These are phyloP conservation scores for Eupsilia transversa DNA, from an alignment of 2,888 invertebrate species.

Conservation along the genomic window DNA sequence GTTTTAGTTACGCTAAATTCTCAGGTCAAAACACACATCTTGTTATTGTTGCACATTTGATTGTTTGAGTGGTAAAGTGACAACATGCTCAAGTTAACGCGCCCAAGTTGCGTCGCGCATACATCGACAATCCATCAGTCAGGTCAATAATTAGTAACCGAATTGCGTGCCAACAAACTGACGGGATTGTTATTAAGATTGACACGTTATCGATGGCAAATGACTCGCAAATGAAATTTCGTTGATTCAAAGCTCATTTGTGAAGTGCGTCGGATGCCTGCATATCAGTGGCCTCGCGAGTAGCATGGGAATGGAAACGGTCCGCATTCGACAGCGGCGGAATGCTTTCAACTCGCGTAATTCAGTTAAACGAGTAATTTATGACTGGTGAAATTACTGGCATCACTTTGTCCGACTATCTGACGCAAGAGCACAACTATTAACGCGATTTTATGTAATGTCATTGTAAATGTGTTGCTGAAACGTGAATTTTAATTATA, in stretches of 20 bases:
- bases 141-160: slow-evolving; percentile 25
- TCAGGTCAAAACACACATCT: neutral
- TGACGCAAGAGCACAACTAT: slow-evolving; percentile 72
- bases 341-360: slow-evolving; percentile 89
- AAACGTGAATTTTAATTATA: slow-evolving; percentile 33
- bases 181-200: slow-evolving; percentile 56
- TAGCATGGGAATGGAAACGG: slow-evolving; percentile 80
- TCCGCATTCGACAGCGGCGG: slow-evolving; percentile 81
- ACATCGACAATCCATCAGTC: neutral
- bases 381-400: slow-evolving; percentile 88
- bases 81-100: neutral
- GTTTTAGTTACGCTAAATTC: neutral
- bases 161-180: slow-evolving; percentile 39
- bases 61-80: neutral
- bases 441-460: slow-evolving; percentile 65
- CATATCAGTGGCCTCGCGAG: slow-evolving; percentile 79
- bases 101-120: neutral
- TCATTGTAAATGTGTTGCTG: slow-evolving; percentile 58
- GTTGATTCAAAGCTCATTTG: slow-evolving; percentile 84
- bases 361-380: slow-evolving; percentile 90
- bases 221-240: slow-evolving; percentile 81
- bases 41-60: neutral
- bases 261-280: slow-evolving; percentile 80
- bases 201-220: slow-evolving; percentile 59
- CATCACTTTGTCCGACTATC: slow-evolving; percentile 82